Base-by-base conservation (phyloP, 2,888 invertebrate species). In the Colletes collaris region DNA sequence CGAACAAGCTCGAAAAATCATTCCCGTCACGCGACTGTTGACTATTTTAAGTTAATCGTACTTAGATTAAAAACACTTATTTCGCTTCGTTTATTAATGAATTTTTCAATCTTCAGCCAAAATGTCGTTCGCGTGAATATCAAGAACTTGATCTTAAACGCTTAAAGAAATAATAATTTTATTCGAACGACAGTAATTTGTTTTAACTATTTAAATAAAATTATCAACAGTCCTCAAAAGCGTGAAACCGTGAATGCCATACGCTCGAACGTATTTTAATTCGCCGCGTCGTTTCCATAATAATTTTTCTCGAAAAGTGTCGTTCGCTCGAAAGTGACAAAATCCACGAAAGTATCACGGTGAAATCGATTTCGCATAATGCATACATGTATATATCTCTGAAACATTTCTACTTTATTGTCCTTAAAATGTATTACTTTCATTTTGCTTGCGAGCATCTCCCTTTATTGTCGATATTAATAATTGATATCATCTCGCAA, bases 401-500 rank as follows among this genome's bases (percentile, higher is more conserved):
- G 37, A 76, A 82, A 77, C 7, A 10, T 63, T 68, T 59, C 55
- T 82, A 77, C 59, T 75, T 90, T 90, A 91, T 92, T 90, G 90
- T 90, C 88, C 81, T 89, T 89, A 88, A 68, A 88, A 88, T 83
- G 79, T 89, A 88, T 86, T 87, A 89, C 87, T 90, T 91, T 90
- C 87, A 86, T 85, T 88, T 73, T 74, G 46, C 8, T 82, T 84
- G 66, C 63, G 59, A 84, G 83, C 82, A 71, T 86, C 76, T 76
- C 65, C 7, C 69, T 71, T 92, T 92, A 92, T 92, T 92, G 91
- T 92, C 92, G 82, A 85, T 87, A 88, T 19, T 84, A 87, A 64
- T 90, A 91, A 90, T 90, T 90, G 87, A 91, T 89, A 88, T 81
- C 88, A 76, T 87, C 84, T 84, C 74, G 70, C 81, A 75, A 82